Evolutionary conservation across 2,797 vertebrate genomes (phyloP), one percentile per base, ranked within the genome.

Genomic region (Linurgus olivaceus): DNA sequence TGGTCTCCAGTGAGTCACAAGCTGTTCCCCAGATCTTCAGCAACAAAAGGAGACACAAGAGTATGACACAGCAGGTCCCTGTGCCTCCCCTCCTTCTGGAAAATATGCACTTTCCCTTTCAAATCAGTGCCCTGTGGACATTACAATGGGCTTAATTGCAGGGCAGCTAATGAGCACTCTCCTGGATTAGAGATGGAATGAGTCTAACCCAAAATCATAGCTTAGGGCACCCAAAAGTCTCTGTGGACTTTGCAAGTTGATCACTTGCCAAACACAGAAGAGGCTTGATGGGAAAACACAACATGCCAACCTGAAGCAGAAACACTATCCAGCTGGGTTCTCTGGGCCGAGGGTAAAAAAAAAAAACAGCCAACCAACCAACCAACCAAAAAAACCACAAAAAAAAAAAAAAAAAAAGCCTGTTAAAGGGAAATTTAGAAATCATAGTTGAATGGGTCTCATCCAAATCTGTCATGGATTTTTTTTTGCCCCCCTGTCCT

Each of bases 61-160:
- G 5, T 17, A 35, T 51, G 42, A 48, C 76, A 76, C 52, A 58
- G 29, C 50, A 83, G 21, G 68, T 72, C 85, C 42, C n/a, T 2
- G 2, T 55, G 51, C 37, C 33, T 83, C 24, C n/a, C 25, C 35
- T 70, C 52, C 52, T 88, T 66, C 70, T 23, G 40, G 28, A 92
- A 92, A 82, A 20, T 68, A 38, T 51, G 44, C 52, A 47, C 61
- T 6, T 75, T 45, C 24, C 42, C 37, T 79, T 94, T 88, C 77
- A 92, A 85, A 61, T 88, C 76, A 66, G 26, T 88, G 52, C 51
- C 50, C 40, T 70, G 21, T 1, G 6, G 88, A 52, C 73, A 73
- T 23, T 75, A 51, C 48, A 73, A 9, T 19, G 48, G 47, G 23
- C 54, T 94, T 94, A 96, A 92, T 95, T 86, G 62, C 77, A 84